Evolutionary conservation across 2,888 invertebrate genomes (phyloP), one percentile per base, ranked within the genome.

Genomic region (Phymatocera aterrima): DNA sequence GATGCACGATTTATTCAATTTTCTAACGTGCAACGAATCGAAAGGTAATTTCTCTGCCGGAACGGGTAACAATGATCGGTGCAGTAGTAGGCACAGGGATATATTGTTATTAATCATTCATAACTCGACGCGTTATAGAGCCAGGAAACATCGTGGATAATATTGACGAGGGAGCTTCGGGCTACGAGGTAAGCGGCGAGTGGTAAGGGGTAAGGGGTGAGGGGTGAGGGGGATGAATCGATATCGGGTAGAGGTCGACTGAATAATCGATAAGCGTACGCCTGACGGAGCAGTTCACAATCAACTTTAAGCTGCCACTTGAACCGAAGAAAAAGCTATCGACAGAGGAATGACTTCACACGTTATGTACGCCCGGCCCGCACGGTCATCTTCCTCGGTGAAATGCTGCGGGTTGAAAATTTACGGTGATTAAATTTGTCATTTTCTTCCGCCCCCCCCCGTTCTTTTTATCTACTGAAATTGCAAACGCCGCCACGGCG

Each of bases 251-350:
- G 57, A 75, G 75, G 75, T 75, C 75, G 75, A 57, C 57, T 60
- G 75, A 57, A 75, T 75, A 75, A 75, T 75, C 75, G 57, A 75
- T 75, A 43, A 34, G 51, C n/a, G n/a, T 43, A 72, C 72, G 51
- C 43, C 46, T 75, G 28, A 15, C 24, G 57, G 75, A 40, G 37
- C 51, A 60, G 75, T 24, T 57, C 57, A 57, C 57, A 75, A 75
- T 57, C 24, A 31, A 75, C 57, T 40, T 60, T 75, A 75, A 57
- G 57, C 75, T 57, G 75, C 75, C 51, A 57, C 57, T 75, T 40
- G 72, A 72, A 72, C 40, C 75, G 57, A 57, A 48, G 21, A 46
- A 75, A 75, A 40, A 75, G 54, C 75, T 57, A 75, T 57, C 75
- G 75, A 75, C 28, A 2, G 31, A 28, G 31, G 10, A 72, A 31